Base-by-base conservation (phyloP, 2,113 vertebrate species). In the Bos javanicus region DNA sequence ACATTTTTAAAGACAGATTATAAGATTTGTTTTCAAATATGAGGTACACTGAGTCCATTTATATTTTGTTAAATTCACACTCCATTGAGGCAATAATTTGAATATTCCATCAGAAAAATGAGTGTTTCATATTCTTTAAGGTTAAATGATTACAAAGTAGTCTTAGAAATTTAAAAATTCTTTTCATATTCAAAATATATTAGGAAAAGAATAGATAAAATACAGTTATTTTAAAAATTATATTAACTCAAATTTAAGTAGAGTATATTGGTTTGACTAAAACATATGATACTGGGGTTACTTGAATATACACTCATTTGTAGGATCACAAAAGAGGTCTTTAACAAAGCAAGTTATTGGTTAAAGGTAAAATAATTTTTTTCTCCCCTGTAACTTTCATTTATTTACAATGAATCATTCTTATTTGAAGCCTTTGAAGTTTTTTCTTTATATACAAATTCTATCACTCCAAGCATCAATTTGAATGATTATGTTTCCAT, bases 31-130 rank as follows among this genome's bases (percentile, higher is more conserved):
- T 96, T 91, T 97, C 36, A 89, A 46, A 50, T 46, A 82, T 96
- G 23, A 93, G 10, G 2, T 54, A 87, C 52, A 62, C 23, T 62
- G 88, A 17, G 46, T 95, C 30, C 25, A 62, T 46, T 91, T 86
- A 78, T 50, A 28, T 80, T 94, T 90, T 92, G 92, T 84, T 98
- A 95, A 94, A 92, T 90, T 90, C 81, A 95, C 17, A 62, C 60
- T 82, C 60, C 2, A 78, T 4, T 90, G 48, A 86, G 9, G 50
- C 19, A 83, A 83, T 94, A 85, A 91, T 67, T 94, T 92, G 59
- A 97, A 57, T 64, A 82, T 8, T 60, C 15, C 50, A 86, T 97
- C 54, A 87, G 36, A 91, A 97, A 89, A 89, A 86, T 83, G 7
- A 94, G 26, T 80, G 21, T 57, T 95, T 74, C 14, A 87, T 82